Evolutionary conservation across 2,797 vertebrate genomes (phyloP).

Genomic region (Gorsachius magnificus): DNA sequence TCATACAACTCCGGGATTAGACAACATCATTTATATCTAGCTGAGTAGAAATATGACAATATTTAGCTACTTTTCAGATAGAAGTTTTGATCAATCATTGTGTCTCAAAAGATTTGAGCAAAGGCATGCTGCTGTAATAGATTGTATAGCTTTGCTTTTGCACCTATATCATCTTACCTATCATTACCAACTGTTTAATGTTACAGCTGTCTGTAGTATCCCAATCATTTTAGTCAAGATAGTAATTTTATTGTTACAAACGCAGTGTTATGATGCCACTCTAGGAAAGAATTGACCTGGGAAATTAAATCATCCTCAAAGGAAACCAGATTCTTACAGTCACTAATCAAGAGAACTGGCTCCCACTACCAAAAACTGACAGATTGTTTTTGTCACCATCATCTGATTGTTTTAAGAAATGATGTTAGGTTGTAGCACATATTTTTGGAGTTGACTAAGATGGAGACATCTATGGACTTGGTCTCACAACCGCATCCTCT

Average conservation of each 20-base stretch:
- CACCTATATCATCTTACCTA: neutral
- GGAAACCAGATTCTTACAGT: neutral
- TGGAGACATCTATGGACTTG: neutral
- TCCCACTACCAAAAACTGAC: neutral
- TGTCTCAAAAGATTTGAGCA: neutral
- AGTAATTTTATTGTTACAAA: neutral
- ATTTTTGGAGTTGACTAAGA: neutral
- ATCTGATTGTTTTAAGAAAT: neutral
- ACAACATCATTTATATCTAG: neutral
- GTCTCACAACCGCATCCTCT: neutral
- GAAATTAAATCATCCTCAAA: constrained; percentile 1
- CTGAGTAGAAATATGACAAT: neutral
- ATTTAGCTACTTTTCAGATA: neutral
- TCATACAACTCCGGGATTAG: neutral
- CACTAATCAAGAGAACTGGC: neutral
- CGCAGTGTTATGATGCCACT: neutral
- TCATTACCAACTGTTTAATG: neutral
- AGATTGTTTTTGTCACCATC: neutral
- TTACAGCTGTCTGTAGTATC: neutral
- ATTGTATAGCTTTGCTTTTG: neutral
- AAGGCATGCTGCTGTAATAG: neutral
- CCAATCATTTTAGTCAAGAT: rapidly evolving
- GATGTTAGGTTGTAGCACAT: neutral
- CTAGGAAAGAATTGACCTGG: neutral
- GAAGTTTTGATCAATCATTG: neutral